These are phyloP conservation scores for Pollenia angustigena DNA, from an alignment of 2,888 invertebrate species.

Conservation along the genomic window DNA sequence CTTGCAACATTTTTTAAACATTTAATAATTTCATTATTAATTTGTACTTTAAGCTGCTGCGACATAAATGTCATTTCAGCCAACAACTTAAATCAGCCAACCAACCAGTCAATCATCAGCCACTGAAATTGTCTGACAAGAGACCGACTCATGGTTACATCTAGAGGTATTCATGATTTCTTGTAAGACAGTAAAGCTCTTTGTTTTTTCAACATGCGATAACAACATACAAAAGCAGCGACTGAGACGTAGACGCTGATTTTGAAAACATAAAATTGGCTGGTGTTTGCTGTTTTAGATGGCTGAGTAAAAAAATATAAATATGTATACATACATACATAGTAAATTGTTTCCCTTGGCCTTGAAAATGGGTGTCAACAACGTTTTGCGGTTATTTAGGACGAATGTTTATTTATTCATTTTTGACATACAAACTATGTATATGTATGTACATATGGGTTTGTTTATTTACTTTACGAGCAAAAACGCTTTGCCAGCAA, in stretches of 20 bases:
- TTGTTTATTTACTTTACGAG: too few relatives aligned
- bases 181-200: conserved; percentile 50
- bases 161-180: neutral
- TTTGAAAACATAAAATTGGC: conserved; percentile 17
- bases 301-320: neutral
- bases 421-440: too few relatives aligned
- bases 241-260: neutral
- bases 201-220: conserved; percentile 45
- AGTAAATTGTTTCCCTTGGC: conserved; percentile 52
- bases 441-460: too few relatives aligned
- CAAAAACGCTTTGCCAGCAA: too few relatives aligned
- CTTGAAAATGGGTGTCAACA: conserved; percentile 37
- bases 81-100: conserved; percentile 20
- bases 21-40: conserved; percentile 62
- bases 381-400: neutral
- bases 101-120: conserved; percentile 20
- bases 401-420: neutral
- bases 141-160: conserved; percentile 9
- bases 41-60: conserved; percentile 77
- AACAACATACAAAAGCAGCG: neutral
- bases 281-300: neutral
- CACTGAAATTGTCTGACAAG: conserved; percentile 26
- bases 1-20: conserved; percentile 66
- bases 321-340: too few relatives aligned
- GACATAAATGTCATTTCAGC: conserved; percentile 35